These are phyloP conservation scores for Indri indri DNA, from an alignment of 2,113 vertebrate genomes.

Conservation along the genomic window DNA sequence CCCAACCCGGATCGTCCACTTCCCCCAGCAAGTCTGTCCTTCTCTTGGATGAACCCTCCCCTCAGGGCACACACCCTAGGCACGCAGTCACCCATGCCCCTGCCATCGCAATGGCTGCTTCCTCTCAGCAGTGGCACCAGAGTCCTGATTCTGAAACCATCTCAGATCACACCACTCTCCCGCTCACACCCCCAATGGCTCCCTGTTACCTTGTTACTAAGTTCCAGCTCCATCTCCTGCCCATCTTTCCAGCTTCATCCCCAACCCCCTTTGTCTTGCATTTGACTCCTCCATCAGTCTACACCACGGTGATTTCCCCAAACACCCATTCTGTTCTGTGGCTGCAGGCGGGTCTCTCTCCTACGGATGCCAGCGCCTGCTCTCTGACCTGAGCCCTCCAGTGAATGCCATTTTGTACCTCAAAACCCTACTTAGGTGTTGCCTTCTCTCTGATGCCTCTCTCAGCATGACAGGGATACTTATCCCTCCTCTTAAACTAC, in stretches of 20 bases:
- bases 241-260: neutral
- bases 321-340: neutral
- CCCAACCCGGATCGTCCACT: neutral
- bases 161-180: neutral
- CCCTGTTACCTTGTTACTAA: neutral
- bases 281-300: neutral
- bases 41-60: neutral
- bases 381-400: neutral
- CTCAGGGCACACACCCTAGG: no score
- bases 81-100: neutral
- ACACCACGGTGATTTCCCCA: neutral
- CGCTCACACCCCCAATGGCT: neutral
- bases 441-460: neutral
- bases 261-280: neutral
- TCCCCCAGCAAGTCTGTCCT: neutral
- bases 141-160: neutral
- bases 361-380: fast-evolving
- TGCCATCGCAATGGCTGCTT: fast-evolving
- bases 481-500: neutral
- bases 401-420: neutral
- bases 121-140: neutral
- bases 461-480: neutral
- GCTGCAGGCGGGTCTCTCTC: neutral
- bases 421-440: neutral
- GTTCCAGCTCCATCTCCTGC: neutral